These are phyloP conservation scores for Morone chrysops DNA, from an alignment of 2,113 vertebrate genomes.

Conservation along the genomic window DNA sequence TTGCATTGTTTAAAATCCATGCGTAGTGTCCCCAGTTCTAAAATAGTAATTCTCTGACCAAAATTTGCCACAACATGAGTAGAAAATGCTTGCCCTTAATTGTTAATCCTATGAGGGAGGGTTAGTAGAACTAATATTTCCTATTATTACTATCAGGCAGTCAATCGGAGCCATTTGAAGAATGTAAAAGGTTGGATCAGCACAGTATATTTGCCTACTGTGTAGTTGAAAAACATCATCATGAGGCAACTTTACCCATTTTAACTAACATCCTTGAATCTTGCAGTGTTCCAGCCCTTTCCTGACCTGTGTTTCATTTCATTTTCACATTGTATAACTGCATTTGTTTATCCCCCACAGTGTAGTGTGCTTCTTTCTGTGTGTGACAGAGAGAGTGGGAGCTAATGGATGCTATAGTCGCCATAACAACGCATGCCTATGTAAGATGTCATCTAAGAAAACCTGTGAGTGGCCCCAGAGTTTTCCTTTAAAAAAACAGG, in stretches of 20 bases:
- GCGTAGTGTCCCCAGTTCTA: not conserved
- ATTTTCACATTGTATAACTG: not conserved
- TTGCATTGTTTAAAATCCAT: constrained; percentile 6
- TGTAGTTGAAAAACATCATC: not conserved
- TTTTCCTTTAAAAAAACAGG: not conserved
- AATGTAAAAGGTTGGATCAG: not conserved
- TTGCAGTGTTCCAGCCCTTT: not conserved
- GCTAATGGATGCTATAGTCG: not conserved
- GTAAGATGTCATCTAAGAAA: not conserved
- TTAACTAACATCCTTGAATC: not conserved
- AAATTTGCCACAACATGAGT: not conserved
- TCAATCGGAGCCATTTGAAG: not conserved
- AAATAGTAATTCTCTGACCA: not conserved
- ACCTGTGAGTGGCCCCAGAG: not conserved
- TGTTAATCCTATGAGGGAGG: not conserved
- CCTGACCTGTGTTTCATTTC: fast-evolving
- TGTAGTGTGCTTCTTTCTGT: not conserved
- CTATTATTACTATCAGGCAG: not conserved
- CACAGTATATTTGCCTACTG: not conserved
- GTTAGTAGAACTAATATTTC: not conserved
- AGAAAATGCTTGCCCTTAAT: not conserved
- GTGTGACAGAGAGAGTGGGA: not conserved
- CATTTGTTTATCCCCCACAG: not conserved
- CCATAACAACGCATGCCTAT: constrained; percentile 42
- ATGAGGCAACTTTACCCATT: not conserved